A percentile compares a stretch with the other conserved stretches of the same genome.
Evolutionary conservation across 2,888 invertebrate genomes (phyloP).

Genomic region (Troides oblongomaculatus): DNA sequence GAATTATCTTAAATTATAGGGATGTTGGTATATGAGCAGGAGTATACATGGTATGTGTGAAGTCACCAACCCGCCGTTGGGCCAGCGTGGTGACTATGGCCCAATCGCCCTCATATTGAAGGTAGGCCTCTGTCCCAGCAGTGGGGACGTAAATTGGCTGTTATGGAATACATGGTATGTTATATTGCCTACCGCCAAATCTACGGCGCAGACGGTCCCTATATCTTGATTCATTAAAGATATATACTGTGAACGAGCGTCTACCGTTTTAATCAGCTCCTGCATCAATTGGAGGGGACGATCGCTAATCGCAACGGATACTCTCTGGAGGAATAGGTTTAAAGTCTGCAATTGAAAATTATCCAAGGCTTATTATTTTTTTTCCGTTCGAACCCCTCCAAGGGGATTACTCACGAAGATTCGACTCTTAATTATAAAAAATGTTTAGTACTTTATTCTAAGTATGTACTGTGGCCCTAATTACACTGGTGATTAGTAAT

Average conservation of each 20-base stretch:
- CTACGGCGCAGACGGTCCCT: too few relatives aligned
- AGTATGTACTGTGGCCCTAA: background rate
- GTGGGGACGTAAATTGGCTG: too few relatives aligned
- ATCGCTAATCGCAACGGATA: constrained; percentile 49
- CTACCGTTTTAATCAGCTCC: constrained; percentile 21
- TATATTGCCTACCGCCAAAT: too few relatives aligned
- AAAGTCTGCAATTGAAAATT: constrained; percentile 21
- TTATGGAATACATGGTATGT: too few relatives aligned
- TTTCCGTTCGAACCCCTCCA: background rate
- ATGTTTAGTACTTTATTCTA: background rate
- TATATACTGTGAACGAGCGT: background rate
- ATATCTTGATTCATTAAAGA: background rate
- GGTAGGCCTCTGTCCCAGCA: too few relatives aligned
- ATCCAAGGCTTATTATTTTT: constrained; percentile 7
- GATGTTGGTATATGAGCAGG: too few relatives aligned
- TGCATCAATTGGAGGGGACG: constrained; percentile 38
- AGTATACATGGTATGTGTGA: too few relatives aligned
- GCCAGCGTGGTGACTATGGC: too few relatives aligned
- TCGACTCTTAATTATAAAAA: constrained; percentile 13
- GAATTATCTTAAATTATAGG: too few relatives aligned
- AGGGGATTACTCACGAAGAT: background rate
- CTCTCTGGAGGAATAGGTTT: constrained; percentile 41
- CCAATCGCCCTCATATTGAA: too few relatives aligned
- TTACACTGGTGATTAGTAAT: background rate
- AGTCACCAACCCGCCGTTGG: too few relatives aligned